Base-by-base conservation (phyloP, 2,888 invertebrate genomes). In the Coecobrya sp. region DNA sequence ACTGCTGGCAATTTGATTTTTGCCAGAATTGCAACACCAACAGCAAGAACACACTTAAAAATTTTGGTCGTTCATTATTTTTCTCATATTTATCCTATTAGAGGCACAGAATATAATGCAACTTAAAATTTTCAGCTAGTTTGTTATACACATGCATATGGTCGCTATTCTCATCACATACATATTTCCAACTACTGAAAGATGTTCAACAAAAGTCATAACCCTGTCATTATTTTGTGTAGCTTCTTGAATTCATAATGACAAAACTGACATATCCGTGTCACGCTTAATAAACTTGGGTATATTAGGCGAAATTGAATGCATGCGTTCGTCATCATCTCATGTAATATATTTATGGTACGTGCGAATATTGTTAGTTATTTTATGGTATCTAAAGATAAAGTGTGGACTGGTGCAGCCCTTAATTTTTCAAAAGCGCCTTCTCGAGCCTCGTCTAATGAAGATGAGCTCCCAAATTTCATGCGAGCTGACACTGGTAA, bases 221-320 rank as follows among this genome's bases (percentile, higher is more conserved):
- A 81, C 70, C 68, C 82, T 70, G 89, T 89, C 89, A 89, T 68
- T 68, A 88, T 36, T 30, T 59, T 76, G 59, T 79, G 88, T 70
- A 82, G 82, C 89, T 89, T 89, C 89, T 89, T 89, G 89, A 89
- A 89, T 89, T 89, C 36, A 81, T 85, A 85, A 85, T 89, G 70
- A 89, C 70, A 30, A 68, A 89, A 81, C 65, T 89, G 82, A 82
- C 89, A 70, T 82, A 82, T 82, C 82, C 81, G 89, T 89, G 89
- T 82, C 82, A 88, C 52, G 65, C 88, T 62, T 88, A 88, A 65
- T 65, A 68, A 88, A 68, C 65, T 65, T 22, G 22, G 62, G 65
- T 65, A 65, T 11, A 42, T 45, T 76, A 10, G 25, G 16, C 76
- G 42, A 85, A 85, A 85, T 85, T 85, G 85, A 16, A 59, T 59